Conservation (phyloP, 1,140 invertebrate genomes). For the Notospermus geniculatus region DNA sequence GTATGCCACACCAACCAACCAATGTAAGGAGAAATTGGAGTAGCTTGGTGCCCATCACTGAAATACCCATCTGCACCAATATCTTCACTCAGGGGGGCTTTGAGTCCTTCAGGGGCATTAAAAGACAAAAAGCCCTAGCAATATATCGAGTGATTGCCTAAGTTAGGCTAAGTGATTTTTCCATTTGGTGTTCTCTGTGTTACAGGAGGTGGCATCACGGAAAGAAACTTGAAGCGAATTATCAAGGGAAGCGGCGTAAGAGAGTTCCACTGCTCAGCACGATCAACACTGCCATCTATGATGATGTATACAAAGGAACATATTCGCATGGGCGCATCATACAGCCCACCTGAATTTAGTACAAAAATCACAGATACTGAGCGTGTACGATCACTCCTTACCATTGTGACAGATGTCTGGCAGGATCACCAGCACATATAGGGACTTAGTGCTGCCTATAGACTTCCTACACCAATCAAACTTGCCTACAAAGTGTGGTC, state of each 20-base stretch:
- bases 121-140: not conserved
- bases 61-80: not conserved
- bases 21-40: too few species aligned
- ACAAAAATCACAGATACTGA: slow-evolving; percentile 29
- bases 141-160: not conserved
- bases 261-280: slow-evolving; percentile 76
- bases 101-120: not conserved
- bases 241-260: slow-evolving; percentile 63
- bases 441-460: too few species aligned
- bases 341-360: slow-evolving; percentile 31
- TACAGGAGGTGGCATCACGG: slow-evolving; percentile 76
- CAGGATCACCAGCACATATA: too few species aligned
- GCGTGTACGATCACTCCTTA: slow-evolving; percentile 25
- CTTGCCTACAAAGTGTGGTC: too few species aligned
- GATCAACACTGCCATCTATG: slow-evolving; percentile 46
- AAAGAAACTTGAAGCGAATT: slow-evolving; percentile 70
- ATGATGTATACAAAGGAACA: slow-evolving; percentile 41
- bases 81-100: not conserved
- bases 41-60: too few species aligned
- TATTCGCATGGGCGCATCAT: slow-evolving; percentile 32
- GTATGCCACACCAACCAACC: not conserved
- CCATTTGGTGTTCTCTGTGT: slow-evolving; percentile 14
- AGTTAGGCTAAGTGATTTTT: too few species aligned
- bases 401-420: slow-evolving; percentile 16
- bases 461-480: too few species aligned